These are phyloP conservation scores for Paralichthys olivaceus DNA, from an alignment of 2,113 vertebrate species.

Conservation along the genomic window DNA sequence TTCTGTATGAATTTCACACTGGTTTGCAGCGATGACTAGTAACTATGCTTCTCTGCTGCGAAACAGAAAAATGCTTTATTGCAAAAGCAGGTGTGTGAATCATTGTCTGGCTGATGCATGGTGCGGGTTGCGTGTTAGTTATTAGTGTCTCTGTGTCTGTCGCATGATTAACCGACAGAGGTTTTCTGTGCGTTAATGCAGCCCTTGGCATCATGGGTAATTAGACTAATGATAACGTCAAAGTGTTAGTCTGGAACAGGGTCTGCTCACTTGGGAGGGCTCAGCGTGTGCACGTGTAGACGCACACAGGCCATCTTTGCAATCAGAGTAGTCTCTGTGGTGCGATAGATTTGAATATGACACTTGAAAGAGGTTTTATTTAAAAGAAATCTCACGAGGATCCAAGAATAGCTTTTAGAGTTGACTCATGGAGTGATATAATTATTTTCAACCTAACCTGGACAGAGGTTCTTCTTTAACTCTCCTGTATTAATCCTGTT, in stretches of 20 bases:
- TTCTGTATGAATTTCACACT: not conserved
- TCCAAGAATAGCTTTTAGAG: constrained; percentile 49
- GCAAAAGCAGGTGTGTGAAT: constrained; percentile 48
- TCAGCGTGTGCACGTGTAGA: constrained; percentile 3
- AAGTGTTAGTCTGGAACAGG: constrained; percentile 69
- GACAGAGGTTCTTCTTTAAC: constrained; percentile 38
- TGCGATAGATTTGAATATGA: constrained; percentile 58
- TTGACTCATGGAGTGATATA: constrained; percentile 37
- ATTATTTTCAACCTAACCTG: constrained; percentile 35
- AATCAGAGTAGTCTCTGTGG: constrained; percentile 49
- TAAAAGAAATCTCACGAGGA: constrained; percentile 55
- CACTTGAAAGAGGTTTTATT: constrained; percentile 62
- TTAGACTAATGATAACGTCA: constrained; percentile 82
- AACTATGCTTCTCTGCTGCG: constrained; percentile 15
- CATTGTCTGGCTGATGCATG: constrained; percentile 23
- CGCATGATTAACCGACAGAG: constrained; percentile 73
- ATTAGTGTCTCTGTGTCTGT: constrained; percentile 64
- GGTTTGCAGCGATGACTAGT: constrained; percentile 7
- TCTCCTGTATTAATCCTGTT: constrained; percentile 39
- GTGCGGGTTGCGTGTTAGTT: constrained; percentile 51
- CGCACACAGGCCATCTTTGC: constrained; percentile 43
- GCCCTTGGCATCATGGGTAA: constrained; percentile 78
- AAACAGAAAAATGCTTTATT: constrained; percentile 26
- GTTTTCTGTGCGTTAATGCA: constrained; percentile 74
- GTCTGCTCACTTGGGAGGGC: constrained; percentile 56